Evolutionary conservation across 2,113 vertebrate genomes (phyloP).

Genomic region (Eulemur rufifrons): DNA sequence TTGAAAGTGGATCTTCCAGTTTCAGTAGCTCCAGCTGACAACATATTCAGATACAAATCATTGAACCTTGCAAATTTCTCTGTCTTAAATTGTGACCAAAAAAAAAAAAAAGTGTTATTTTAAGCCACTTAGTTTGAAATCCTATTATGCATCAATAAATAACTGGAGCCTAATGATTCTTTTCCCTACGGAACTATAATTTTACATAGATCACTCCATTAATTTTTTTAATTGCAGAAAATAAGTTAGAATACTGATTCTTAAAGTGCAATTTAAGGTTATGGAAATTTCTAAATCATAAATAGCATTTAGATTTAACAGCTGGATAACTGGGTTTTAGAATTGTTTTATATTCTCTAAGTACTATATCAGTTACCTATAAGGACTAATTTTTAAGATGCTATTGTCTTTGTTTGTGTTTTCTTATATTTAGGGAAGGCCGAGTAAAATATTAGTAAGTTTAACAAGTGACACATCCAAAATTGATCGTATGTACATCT

Average conservation of each 20-base stretch:
- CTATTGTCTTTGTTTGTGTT: neutral
- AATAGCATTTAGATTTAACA: neutral
- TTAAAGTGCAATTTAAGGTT: neutral
- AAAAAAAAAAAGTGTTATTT: conserved; percentile 1
- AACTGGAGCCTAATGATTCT: neutral
- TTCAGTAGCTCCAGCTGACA: neutral
- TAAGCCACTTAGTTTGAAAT: neutral
- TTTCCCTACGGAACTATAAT: neutral
- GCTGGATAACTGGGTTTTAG: neutral
- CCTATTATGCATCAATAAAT: neutral
- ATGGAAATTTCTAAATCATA: neutral
- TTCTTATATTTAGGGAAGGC: neutral
- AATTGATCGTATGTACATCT: neutral
- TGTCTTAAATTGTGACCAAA: neutral
- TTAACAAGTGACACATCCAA: neutral
- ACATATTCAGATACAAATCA: neutral
- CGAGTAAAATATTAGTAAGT: neutral
- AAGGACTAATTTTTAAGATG: neutral
- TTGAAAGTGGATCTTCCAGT: neutral
- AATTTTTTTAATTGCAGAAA: conserved; percentile 49
- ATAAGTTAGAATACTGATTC: neutral
- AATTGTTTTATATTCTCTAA: neutral
- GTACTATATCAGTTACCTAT: neutral
- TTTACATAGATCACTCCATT: conserved; percentile 23
- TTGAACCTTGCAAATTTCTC: neutral